Evolutionary conservation across 2,888 invertebrate genomes (phyloP), one percentile per base, ranked within the genome.

Genomic region (Lampropteryx suffumata): DNA sequence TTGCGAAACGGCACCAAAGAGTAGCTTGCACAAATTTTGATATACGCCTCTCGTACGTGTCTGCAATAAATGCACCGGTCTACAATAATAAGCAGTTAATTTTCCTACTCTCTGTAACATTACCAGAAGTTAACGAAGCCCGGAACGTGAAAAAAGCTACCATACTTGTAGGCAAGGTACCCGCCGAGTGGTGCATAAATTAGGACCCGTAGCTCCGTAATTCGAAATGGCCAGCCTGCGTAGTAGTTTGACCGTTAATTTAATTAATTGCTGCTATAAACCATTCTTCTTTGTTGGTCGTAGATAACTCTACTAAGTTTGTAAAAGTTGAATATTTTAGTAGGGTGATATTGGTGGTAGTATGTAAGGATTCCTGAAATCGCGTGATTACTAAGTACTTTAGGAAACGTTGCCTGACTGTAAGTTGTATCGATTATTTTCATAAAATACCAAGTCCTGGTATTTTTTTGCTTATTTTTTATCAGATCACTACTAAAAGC

Each of bases 11-110:
- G 60, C 61, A 63, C 60, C 59, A 49, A 61, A 63, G 70, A 69
- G 63, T 58, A 61, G 60, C 62, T 48, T 57, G 59, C 60, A 54
- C 64, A 62, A 69, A 69, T 65, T 65, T 65, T 67, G 70, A 71
- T 67, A 65, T 60, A 70, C 59, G 58, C 51, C 27, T 46, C 45
- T 47, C 12, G 55, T 51, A 59, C 62, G 59, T 60, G 59, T 37
- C 44, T 28, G 54, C 56, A 53, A 57, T 57, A 58, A 61, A 56
- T 51, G 58, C 53, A 55, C 46, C 42, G 50, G 45, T 44, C 62
- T 59, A 49, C 55, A 55, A 54, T 48, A n/a, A n/a, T n/a, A 50
- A 55, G 37, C 45, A 39, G 40, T 44, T 51, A 51, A 60, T 59
- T 62, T 64, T 61, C 43, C 53, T 51, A 59, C 55, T 58, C 62